Conservation (phyloP, 1,140 invertebrate species). For the Bemisia tabaci region DNA sequence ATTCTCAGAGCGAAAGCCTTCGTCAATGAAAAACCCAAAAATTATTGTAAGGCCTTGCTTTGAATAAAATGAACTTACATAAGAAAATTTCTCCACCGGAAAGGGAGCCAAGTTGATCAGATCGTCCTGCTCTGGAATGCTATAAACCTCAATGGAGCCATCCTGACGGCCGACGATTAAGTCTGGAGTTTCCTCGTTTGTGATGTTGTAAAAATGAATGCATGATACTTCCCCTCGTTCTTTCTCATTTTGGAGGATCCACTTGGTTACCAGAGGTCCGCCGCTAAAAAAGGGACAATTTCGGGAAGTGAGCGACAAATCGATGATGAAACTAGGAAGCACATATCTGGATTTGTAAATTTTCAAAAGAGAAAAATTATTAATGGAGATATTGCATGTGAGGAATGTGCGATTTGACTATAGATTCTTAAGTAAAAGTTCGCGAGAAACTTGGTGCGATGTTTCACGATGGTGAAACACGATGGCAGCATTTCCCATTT, state of each 20-base stretch:
- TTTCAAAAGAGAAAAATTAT: neutral
- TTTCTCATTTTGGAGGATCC: conserved; percentile 35
- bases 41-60: neutral
- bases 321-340: conserved; percentile 3
- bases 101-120: conserved; percentile 26
- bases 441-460: too few species aligned
- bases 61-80: conserved; percentile 30
- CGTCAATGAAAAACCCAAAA: neutral
- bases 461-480: too few species aligned
- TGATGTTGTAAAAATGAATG: conserved; percentile 53
- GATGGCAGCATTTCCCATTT: too few species aligned
- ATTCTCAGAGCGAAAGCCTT: too few species aligned
- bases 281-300: conserved; percentile 25
- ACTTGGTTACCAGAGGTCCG: conserved; percentile 27
- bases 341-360: neutral
- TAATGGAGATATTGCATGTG: neutral
- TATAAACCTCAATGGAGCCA: conserved; percentile 43
- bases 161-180: conserved; percentile 45
- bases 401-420: neutral
- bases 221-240: conserved; percentile 43
- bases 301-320: conserved; percentile 3
- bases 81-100: conserved; percentile 35
- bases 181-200: conserved; percentile 45
- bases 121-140: conserved; percentile 35
- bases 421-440: too few species aligned